Percentiles rank a stretch among this genome's conserved stretches.
Evolutionary conservation across 1,140 invertebrate species (phyloP).

Genomic region (Apolygus lucorum): DNA sequence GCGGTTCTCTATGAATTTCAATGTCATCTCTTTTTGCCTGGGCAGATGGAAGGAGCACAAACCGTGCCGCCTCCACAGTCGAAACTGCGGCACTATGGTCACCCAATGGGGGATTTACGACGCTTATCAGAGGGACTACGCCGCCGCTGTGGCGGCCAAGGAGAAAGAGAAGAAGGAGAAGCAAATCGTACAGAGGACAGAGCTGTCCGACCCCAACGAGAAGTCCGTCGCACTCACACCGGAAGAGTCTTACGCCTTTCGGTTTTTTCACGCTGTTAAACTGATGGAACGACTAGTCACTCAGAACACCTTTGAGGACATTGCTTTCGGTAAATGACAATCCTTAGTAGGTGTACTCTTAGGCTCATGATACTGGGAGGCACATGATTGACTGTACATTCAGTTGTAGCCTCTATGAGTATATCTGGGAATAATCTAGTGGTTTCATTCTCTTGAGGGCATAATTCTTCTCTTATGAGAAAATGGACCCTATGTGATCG

Average conservation of each 20-base stretch:
- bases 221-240: slow-evolving; percentile 39
- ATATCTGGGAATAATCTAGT: too few species aligned
- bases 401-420: too few species aligned
- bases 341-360: too few species aligned
- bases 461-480: too few species aligned
- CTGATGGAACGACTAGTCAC: slow-evolving; percentile 88
- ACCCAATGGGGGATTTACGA: slow-evolving; percentile 87
- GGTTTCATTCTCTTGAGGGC: too few species aligned
- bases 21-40: too few species aligned
- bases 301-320: slow-evolving; percentile 88
- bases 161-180: slow-evolving; percentile 53
- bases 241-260: slow-evolving; percentile 23
- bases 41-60: slow-evolving; percentile 49
- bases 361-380: too few species aligned
- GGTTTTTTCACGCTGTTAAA: slow-evolving; percentile 54
- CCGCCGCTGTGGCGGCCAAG: slow-evolving; percentile 60
- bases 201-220: slow-evolving; percentile 35
- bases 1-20: too few species aligned
- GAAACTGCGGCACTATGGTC: slow-evolving; percentile 61
- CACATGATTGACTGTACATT: too few species aligned
- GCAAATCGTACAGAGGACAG: slow-evolving; percentile 34
- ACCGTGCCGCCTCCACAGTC: slow-evolving; percentile 76
- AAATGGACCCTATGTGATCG: too few species aligned
- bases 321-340: slow-evolving; percentile 74
- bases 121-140: slow-evolving; percentile 68